phyloP scores from a whole-genome alignment of 1,140 invertebrate genomes.

The Condylostylus longicornis region DNA sequence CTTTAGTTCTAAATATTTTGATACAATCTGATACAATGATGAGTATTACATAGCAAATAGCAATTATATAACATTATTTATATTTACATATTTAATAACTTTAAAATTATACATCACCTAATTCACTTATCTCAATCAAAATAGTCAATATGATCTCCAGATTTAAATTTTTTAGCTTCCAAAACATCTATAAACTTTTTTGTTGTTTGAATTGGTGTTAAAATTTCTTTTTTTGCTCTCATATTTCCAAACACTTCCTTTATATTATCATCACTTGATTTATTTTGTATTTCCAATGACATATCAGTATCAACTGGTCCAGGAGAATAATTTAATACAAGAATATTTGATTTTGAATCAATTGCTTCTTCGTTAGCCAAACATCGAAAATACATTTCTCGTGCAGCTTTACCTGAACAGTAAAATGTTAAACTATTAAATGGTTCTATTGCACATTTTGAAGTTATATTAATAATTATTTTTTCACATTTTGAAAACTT shows the following conservation, averaged over 20 bases:
- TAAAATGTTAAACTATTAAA: conserved; percentile 64
- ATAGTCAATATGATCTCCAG: conserved; percentile 77
- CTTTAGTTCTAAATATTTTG: too few relatives aligned
- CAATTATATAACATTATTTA: too few relatives aligned
- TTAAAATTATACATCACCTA: too few relatives aligned
- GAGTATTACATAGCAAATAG: too few relatives aligned
- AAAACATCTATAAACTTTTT: conserved; percentile 56
- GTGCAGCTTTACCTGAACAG: conserved; percentile 74
- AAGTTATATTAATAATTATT: conserved; percentile 75
- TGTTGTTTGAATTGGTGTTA: conserved; percentile 64
- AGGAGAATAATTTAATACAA: conserved; percentile 82
- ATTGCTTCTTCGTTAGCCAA: conserved; percentile 55
- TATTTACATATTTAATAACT: too few relatives aligned
- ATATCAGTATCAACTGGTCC: conserved; percentile 87
- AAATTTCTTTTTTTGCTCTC: conserved; percentile 42
- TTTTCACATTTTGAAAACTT: conserved; percentile 33
- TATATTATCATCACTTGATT: conserved; percentile 42
- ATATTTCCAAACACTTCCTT: conserved; percentile 42
- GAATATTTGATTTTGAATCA: conserved; percentile 48
- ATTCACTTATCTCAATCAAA: too few relatives aligned
- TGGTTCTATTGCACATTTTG: conserved; percentile 61
- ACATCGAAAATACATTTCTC: conserved; percentile 81
- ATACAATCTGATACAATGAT: too few relatives aligned
- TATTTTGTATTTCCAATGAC: conserved; percentile 48
- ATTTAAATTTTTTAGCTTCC: conserved; percentile 53